phyloP scores from a whole-genome alignment of 2,797 vertebrate genomes.

The Smutsia gigantea region DNA sequence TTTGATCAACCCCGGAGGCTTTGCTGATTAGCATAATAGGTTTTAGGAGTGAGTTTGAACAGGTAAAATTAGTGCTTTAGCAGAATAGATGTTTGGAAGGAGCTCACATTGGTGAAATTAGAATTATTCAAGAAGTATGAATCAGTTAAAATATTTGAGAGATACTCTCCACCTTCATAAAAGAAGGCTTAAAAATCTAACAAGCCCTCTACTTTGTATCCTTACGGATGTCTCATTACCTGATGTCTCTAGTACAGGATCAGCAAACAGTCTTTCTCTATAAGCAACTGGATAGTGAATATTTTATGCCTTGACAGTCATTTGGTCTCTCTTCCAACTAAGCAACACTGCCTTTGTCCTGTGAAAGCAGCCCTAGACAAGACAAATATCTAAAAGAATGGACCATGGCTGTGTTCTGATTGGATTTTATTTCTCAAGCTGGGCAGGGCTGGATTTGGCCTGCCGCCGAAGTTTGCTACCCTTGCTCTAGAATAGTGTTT shows the following conservation, averaged over 20 bases:
- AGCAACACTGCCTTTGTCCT: neutral
- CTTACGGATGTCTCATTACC: neutral
- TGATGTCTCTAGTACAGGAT: neutral
- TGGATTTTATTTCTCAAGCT: neutral
- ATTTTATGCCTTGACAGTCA: neutral
- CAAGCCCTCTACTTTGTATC: neutral
- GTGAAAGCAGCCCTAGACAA: neutral
- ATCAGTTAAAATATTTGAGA: slow-evolving; percentile 32
- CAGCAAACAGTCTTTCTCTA: neutral
- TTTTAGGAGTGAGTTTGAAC: neutral
- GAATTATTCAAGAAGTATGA: neutral
- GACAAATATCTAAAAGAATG: neutral
- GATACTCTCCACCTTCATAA: neutral
- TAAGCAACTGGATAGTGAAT: neutral
- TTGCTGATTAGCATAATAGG: slow-evolving; percentile 11
- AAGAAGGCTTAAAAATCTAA: neutral
- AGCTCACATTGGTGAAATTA: neutral
- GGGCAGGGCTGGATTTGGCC: neutral
- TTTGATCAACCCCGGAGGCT: neutral
- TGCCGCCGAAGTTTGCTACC: neutral
- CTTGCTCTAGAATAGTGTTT: neutral
- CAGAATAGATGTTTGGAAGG: neutral
- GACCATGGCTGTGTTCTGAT: neutral
- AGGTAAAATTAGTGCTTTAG: neutral
- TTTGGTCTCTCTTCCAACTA: neutral